Evolutionary conservation across 2,888 invertebrate genomes (phyloP).

Genomic region (Auanema freiburgensis): DNA sequence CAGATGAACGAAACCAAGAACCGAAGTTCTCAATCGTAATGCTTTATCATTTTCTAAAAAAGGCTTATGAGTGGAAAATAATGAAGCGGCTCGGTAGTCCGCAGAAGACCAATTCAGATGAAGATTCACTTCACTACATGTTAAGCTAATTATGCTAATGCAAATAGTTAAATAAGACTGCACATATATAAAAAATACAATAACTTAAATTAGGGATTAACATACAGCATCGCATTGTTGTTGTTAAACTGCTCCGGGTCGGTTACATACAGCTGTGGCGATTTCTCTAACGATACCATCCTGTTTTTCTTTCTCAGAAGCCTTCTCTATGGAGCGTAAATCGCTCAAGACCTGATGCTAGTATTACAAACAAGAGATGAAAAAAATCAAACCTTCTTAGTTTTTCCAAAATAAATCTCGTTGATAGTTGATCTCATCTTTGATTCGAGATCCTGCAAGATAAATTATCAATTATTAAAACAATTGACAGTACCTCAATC

Average conservation of each 20-base stretch:
- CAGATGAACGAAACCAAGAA: too few relatives aligned
- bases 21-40: too few relatives aligned
- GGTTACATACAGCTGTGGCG: constrained; percentile 35
- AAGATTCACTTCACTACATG: too few relatives aligned
- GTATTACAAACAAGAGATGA: neutral
- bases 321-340: constrained; percentile 41
- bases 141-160: too few relatives aligned
- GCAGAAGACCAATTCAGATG: too few relatives aligned
- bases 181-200: too few relatives aligned
- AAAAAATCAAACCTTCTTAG: constrained; percentile 17
- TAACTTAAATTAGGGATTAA: too few relatives aligned
- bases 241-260: constrained; percentile 18
- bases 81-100: too few relatives aligned
- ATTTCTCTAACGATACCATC: constrained; percentile 42
- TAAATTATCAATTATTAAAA: neutral
- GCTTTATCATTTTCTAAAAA: too few relatives aligned
- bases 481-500: constrained; percentile 78
- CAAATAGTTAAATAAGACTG: too few relatives aligned
- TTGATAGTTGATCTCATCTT: constrained; percentile 97
- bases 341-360: constrained; percentile 40
- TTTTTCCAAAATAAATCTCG: constrained; percentile 96
- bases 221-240: too few relatives aligned
- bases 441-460: constrained; percentile 88
- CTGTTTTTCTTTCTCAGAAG: constrained; percentile 36
- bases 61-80: too few relatives aligned